These are phyloP conservation scores for Zelostemma sp. DNA, from an alignment of 1,140 invertebrate genomes.

Conservation along the genomic window DNA sequence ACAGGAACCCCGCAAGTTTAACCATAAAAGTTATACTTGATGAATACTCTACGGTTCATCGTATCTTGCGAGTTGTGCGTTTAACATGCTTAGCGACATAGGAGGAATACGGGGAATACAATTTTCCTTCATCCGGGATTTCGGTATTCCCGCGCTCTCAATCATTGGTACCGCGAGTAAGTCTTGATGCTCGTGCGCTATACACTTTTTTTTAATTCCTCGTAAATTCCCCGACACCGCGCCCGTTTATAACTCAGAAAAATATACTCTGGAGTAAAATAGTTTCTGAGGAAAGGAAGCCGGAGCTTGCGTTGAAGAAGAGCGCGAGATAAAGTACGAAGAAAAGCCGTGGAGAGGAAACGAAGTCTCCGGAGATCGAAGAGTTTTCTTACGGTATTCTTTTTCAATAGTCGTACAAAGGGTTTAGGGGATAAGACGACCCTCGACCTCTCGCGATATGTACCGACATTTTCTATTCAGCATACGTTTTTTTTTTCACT, in stretches of 20 bases:
- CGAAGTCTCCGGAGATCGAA: slow-evolving; percentile 38
- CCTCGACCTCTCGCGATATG: slow-evolving; percentile 33
- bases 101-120: no score
- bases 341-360: slow-evolving; percentile 16
- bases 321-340: slow-evolving; percentile 33
- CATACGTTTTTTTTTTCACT: slow-evolving; percentile 25
- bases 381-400: slow-evolving; percentile 43
- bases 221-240: background rate
- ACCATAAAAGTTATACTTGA: slow-evolving; percentile 69
- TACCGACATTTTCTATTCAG: slow-evolving; percentile 39
- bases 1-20: slow-evolving; percentile 44
- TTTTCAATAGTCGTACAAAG: slow-evolving; percentile 48
- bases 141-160: no score
- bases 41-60: slow-evolving; percentile 67
- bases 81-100: no score
- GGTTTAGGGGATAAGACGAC: slow-evolving; percentile 46
- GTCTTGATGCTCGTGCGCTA: background rate
- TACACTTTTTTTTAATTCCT: background rate
- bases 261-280: background rate
- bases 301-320: slow-evolving; percentile 18
- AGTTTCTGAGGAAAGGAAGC: background rate
- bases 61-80: slow-evolving; percentile 61
- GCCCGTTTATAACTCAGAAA: background rate
- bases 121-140: no score
- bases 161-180: no score